Conservation (phyloP, 1,140 invertebrate genomes). For the Caerostris darwini region DNA sequence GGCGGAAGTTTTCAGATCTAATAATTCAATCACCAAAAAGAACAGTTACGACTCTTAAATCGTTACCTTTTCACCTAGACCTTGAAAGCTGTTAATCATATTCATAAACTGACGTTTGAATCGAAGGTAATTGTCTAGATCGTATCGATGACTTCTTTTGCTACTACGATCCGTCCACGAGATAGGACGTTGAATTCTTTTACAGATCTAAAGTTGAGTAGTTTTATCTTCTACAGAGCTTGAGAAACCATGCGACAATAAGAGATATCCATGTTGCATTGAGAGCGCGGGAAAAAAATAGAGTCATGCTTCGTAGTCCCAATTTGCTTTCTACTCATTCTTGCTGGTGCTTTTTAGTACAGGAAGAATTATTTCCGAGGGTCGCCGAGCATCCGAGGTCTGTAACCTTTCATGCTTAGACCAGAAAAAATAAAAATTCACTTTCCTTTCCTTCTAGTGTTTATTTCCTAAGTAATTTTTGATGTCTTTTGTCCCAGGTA, state of each 20-base stretch:
- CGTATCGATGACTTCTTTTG: not conserved
- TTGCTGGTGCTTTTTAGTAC: not conserved
- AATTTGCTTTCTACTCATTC: not conserved
- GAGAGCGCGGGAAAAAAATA: not conserved
- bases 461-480: no score
- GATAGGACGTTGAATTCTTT: not conserved
- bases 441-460: not conserved
- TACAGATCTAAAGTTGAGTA: not conserved
- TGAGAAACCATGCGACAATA: not conserved
- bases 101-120: not conserved
- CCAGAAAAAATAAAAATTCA: not conserved
- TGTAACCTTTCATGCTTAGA: constrained; percentile 27
- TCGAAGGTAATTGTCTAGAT: not conserved
- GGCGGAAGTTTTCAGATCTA: not conserved
- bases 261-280: not conserved
- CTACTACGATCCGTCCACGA: not conserved
- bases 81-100: not conserved
- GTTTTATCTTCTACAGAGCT: not conserved
- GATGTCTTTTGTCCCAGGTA: no score
- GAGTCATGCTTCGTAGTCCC: constrained; percentile 23
- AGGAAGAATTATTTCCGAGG: not conserved
- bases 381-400: not conserved
- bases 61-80: constrained; percentile 17
- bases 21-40: not conserved
- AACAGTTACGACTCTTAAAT: not conserved